These are phyloP conservation scores for Temnothorax longispinosus DNA, from an alignment of 1,140 invertebrate genomes.

Conservation along the genomic window DNA sequence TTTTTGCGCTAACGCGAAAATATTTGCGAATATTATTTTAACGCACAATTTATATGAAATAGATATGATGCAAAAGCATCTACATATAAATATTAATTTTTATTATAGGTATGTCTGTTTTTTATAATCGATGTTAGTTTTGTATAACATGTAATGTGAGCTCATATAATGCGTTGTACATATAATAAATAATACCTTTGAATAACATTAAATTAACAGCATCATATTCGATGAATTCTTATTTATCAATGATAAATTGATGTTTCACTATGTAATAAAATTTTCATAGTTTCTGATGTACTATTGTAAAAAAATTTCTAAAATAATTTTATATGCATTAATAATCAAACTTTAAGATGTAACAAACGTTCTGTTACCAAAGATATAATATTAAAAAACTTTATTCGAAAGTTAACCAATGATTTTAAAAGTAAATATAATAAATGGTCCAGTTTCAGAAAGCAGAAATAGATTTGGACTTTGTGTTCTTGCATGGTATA, in stretches of 20 bases:
- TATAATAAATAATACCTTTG: background rate
- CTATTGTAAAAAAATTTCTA: background rate
- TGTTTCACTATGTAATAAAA: background rate
- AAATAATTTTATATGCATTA: background rate
- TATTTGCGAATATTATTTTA: slow-evolving; percentile 3
- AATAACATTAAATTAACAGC: background rate
- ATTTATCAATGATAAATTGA: background rate
- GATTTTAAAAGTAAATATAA: background rate
- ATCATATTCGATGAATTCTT: background rate
- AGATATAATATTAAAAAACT: background rate
- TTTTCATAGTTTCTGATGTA: background rate
- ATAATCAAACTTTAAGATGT: background rate
- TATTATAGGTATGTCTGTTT: background rate
- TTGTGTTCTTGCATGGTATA: slow-evolving; percentile 6
- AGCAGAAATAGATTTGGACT: slow-evolving; percentile 24
- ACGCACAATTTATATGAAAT: background rate
- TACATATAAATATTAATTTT: background rate
- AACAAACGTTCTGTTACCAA: background rate
- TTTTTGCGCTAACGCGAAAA: background rate
- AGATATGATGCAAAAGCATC: background rate
- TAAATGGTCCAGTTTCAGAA: background rate
- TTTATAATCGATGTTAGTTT: background rate
- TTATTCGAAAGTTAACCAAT: background rate
- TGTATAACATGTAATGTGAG: background rate
- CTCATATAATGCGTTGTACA: background rate